phyloP scores from a whole-genome alignment of 2,113 vertebrate genomes.

The Coturnix japonica region DNA sequence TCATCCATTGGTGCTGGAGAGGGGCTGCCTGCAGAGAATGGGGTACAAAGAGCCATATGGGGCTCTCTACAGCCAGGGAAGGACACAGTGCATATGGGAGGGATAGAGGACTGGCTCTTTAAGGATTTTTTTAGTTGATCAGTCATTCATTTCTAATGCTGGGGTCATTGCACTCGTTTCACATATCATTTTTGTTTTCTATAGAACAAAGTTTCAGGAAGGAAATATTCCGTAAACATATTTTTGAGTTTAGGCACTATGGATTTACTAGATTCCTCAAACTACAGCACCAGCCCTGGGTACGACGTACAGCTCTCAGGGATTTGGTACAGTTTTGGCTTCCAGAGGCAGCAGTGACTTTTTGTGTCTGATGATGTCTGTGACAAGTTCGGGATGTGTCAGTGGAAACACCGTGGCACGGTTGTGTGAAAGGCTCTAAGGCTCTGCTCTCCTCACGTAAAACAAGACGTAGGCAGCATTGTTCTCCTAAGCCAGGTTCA shows the following conservation, averaged over 20 bases:
- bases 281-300: not conserved
- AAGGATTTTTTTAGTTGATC: not conserved
- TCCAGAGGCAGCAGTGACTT: not conserved
- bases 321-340: not conserved
- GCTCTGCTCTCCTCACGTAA: not conserved
- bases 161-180: not conserved
- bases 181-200: not conserved
- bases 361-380: not conserved
- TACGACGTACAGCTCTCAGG: not conserved
- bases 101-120: not conserved
- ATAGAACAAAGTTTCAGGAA: not conserved
- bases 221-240: not conserved
- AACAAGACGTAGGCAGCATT: not conserved
- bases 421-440: not conserved
- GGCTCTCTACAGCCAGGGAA: not conserved
- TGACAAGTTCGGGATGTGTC: not conserved
- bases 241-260: not conserved
- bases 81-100: accelerated
- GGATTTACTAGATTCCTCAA: not conserved
- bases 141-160: not conserved
- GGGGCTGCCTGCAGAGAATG: not conserved
- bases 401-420: not conserved
- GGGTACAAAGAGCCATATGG: not conserved
- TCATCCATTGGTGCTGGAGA: not conserved
- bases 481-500: not conserved